Base-by-base conservation (phyloP, 2,797 vertebrate genomes). In the Babyrousa celebensis region DNA sequence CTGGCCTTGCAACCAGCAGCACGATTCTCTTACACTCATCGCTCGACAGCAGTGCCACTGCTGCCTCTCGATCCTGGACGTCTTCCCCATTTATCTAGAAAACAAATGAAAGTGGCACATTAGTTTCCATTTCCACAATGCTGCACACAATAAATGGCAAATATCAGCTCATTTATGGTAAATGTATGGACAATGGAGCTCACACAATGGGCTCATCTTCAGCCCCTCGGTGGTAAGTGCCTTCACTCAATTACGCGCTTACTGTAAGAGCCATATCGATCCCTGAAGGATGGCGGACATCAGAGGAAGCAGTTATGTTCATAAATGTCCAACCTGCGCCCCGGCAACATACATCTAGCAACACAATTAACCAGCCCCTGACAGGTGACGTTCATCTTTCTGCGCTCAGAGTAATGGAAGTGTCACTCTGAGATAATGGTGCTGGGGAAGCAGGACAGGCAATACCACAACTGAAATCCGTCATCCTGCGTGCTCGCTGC, bases 361-460 rank as follows among this genome's bases (percentile, higher is more conserved):
- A 98, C 99, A 99, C 99, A 99, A 99, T 99, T 99, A 99, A 99
- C 99, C 98, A 99, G 98, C 98, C 98, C 93, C 98, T 99, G 99
- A 99, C 99, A 99, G 99, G 99, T 99, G 99, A 99, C 99, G 99
- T 99, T 99, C 99, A 99, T 99, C 99, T 99, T 99, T 99, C 98
- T 98, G 98, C 80, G 91, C 98, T 99, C 98, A 99, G 99, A 99
- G 99, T 99, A 99, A 99, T 99, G 99, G 99, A 99, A 99, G 99
- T 99, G 99, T 99, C 99, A 99, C 98, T 98, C 98, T 98, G 98
- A 99, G 99, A 99, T 99, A 99, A 99, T 99, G 99, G 99, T 98
- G 98, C 98, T 98, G 98, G 98, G 98, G 98, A 98, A 98, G 99
- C 98, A 98, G 98, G 98, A 98, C 98, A 98, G 98, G 98, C 98